Base-by-base conservation (phyloP, 1,140 invertebrate species). In the Geopemphigus sp. region DNA sequence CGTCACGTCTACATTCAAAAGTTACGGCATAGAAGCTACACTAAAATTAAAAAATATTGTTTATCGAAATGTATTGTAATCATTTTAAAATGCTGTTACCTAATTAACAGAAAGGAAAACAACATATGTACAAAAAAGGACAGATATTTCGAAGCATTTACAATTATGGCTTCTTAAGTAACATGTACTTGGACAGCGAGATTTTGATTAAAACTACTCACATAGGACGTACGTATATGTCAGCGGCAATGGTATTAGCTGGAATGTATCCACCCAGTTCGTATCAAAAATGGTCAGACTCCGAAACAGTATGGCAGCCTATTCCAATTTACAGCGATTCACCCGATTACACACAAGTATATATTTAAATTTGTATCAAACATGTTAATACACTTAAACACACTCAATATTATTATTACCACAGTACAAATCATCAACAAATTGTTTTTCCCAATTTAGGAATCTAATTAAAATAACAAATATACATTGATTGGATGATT, bases 81-180 rank as follows among this genome's bases (percentile, higher is more conserved):
- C n/a, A n/a, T n/a, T n/a, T n/a, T n/a, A n/a, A n/a, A n/a, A n/a
- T n/a, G n/a, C n/a, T n/a, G 8, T 39, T 39, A 39, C 3, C 17
- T 53, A 14, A 56, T 73, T 54, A 56, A 50, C 80, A 81, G 81
- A 47, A 57, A 63, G 81, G 81, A n/a, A 81, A 81, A 66, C 45
- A 26, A 26, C 59, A 78, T 45, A 81, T 81, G 81, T 81, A 61
- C 29, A 61, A 70, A 24, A 80, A 80, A 72, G 81, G 81, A 47
- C 45, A 76, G n/a, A 22, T 81, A 19, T 53, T 81, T 22, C 66
- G 81, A 45, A 45, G 73, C 15, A 17, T 81, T 19, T 81, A 81
- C 57, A 73, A 11, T 50, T 12, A 63, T 54, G 81, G 81, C 22
- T 81, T 78, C 45, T n/a, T 80, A 26, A 74, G 73, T 26, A 32